Conservation (phyloP, 2,113 vertebrate species). For the Solenodon paradoxus region DNA sequence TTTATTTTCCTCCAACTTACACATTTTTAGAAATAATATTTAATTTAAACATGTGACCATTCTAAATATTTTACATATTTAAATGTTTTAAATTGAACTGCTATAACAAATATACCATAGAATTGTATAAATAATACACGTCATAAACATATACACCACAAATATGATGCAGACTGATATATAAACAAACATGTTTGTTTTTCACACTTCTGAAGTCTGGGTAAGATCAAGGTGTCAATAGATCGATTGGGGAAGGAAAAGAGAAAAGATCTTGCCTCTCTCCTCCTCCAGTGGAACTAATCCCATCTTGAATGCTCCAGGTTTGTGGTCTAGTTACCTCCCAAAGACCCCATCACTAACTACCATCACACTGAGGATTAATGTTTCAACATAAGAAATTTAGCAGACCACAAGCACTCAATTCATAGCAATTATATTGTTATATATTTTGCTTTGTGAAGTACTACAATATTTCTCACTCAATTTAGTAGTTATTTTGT, state of each 20-base stretch:
- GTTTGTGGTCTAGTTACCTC: not conserved
- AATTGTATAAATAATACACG: not conserved
- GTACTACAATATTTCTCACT: not conserved
- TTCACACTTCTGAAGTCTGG: not conserved
- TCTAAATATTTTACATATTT: not conserved
- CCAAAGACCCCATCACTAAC: not conserved
- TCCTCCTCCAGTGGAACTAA: not conserved
- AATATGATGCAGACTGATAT: not conserved
- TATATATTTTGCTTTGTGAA: slow-evolving; percentile 52
- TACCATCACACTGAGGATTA: not conserved
- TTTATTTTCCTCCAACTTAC: not conserved
- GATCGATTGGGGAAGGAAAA: too few species aligned
- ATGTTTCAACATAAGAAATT: not conserved
- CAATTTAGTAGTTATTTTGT: not conserved
- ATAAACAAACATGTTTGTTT: not conserved
- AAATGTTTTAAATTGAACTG: not conserved
- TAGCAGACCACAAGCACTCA: not conserved
- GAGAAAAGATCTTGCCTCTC: not conserved
- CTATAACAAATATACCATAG: not conserved
- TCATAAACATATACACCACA: not conserved
- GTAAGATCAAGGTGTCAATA: not conserved
- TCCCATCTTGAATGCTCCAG: not conserved
- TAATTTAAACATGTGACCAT: not conserved
- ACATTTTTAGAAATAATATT: not conserved
- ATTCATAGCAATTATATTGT: not conserved